A percentile compares a stretch with the other conserved stretches of the same genome.
phyloP scores from a whole-genome alignment of 2,113 vertebrate genomes.

The Pygoscelis adeliae region DNA sequence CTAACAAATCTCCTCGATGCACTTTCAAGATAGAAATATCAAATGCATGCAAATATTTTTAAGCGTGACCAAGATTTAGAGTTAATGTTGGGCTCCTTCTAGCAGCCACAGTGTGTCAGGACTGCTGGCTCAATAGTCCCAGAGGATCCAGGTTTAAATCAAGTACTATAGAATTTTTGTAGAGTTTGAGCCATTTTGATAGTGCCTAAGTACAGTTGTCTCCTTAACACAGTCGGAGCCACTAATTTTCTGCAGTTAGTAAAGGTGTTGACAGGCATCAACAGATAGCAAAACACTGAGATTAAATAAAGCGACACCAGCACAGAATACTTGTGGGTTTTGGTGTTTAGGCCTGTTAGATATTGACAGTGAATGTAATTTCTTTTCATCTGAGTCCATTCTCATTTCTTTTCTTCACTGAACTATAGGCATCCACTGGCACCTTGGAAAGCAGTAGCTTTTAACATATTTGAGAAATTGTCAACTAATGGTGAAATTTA shows the following conservation, averaged over 20 bases:
- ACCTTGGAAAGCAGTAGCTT: not conserved
- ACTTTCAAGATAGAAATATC: not conserved
- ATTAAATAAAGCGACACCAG: not conserved
- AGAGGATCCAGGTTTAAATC: not conserved
- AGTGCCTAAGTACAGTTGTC: not conserved
- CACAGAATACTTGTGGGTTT: not conserved
- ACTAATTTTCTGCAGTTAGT: not conserved
- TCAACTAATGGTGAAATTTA: not conserved
- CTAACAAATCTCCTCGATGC: not conserved
- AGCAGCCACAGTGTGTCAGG: not conserved
- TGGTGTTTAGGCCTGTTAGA: not conserved
- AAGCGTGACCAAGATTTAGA: not conserved
- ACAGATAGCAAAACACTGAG: not conserved
- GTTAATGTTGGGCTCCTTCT: not conserved
- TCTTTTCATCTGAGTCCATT: not conserved
- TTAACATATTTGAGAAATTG: not conserved
- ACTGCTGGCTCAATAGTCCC: not conserved
- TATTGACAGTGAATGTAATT: not conserved
- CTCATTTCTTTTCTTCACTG: not conserved
- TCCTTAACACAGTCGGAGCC: not conserved
- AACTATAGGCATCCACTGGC: not conserved
- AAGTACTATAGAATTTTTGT: not conserved
- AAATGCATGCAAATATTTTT: not conserved
- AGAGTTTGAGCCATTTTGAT: not conserved
- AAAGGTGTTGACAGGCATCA: not conserved